Evolutionary conservation across 35 echinoderm and acorn worm species (phyloP).

Genomic region (Holothuria glaberrima): DNA sequence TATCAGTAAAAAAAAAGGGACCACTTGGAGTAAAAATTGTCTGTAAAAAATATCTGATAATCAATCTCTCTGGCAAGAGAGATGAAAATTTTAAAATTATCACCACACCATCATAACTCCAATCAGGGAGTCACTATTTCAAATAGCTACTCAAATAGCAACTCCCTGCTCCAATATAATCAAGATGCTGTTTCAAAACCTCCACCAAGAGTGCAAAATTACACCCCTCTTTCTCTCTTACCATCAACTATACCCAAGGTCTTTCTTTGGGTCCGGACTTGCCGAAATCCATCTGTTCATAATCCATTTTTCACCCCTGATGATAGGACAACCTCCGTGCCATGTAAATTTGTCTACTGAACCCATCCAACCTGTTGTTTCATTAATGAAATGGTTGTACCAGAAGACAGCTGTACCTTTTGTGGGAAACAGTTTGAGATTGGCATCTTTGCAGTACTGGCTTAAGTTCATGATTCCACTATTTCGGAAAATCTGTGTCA

Average conservation of each 20-base stretch:
- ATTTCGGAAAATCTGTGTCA: conserved; percentile 59
- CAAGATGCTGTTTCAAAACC: too few species aligned
- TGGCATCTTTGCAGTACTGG: conserved; percentile 67
- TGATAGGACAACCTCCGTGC: conserved; percentile 97
- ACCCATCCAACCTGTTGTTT: conserved; percentile 88
- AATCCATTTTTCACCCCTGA: conserved; percentile 91
- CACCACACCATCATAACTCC: too few species aligned
- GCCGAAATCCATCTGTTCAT: conserved; percentile 94
- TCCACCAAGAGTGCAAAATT: background rate
- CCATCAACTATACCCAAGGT: conserved; percentile 42
- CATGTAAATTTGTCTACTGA: conserved; percentile 80
- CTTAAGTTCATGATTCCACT: conserved; percentile 85
- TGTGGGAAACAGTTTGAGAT: conserved; percentile 73
- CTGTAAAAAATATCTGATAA: too few species aligned
- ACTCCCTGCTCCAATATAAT: too few species aligned
- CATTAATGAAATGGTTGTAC: conserved; percentile 94
- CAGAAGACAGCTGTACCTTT: conserved; percentile 86
- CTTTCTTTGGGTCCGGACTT: conserved; percentile 66
- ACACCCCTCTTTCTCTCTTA: background rate
- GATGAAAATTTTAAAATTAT: too few species aligned
- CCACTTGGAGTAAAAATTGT: too few species aligned
- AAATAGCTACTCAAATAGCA: too few species aligned
- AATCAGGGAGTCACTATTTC: too few species aligned
- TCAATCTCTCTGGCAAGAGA: too few species aligned
- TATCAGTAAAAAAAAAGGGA: too few species aligned